Evolutionary conservation across 53 echinoderm and acorn worm genomes (phyloP), one percentile per base, ranked within the genome.

Genomic region (Luidia sarsii): DNA sequence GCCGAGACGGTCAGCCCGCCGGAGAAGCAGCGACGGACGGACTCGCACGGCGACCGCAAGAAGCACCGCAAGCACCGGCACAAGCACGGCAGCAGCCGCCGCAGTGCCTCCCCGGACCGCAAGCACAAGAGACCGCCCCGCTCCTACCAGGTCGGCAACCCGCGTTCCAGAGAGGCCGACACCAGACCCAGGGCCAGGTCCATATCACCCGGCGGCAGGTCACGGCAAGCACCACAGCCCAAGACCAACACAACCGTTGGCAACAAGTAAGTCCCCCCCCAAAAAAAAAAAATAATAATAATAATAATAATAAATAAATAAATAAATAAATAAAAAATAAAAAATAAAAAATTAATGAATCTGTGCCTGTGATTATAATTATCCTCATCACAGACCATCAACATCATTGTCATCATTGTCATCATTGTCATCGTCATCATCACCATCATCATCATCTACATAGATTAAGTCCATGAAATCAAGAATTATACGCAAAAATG

Each of bases 241-340:
- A 92, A 74, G 70, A 84, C 92, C n/a, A 88, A 92, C 55, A 84
- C 82, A 59, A 75, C 62, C 20, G 59, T 79, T 25, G 25, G 53
- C 25, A 88, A 82, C 25, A 67, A 83, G 75, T 82, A 54, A 49
- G 68, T 46, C 0, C 18, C 24, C 39, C 19, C n/a, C n/a, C n/a
- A n/a, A n/a, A n/a, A n/a, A n/a, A 14, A 20, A 6, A 19, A 9
- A 34, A 36, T 21, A 64, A 33, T 8, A 16, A 64, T 64, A 6
- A 41, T 41, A 41, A 41, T 41, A 41, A 41, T 41, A 41, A 41
- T 41, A n/a, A n/a, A n/a, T n/a, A n/a, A n/a, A n/a, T n/a, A n/a
- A n/a, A n/a, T n/a, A n/a, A n/a, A n/a, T n/a, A n/a, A n/a, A n/a
- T n/a, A n/a, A n/a, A n/a, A n/a, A n/a, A n/a, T n/a, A n/a, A n/a